phyloP scores from a whole-genome alignment of 2,797 vertebrate genomes.

The Gallinago nigripennis region DNA sequence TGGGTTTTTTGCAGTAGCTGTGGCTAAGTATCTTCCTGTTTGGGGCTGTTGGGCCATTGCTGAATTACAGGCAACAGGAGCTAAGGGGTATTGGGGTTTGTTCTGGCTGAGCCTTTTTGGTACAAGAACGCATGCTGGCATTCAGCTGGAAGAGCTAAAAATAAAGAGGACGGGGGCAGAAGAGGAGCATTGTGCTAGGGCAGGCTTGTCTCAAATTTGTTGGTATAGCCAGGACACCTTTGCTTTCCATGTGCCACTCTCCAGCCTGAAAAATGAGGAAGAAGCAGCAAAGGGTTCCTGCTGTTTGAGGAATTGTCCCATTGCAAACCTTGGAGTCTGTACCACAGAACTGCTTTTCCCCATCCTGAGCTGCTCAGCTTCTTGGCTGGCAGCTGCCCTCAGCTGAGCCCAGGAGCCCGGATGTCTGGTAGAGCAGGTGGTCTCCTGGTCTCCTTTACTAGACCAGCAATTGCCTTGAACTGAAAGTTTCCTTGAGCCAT shows the following conservation, averaged over 20 bases:
- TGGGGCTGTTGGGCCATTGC: not conserved
- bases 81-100: not conserved
- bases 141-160: not conserved
- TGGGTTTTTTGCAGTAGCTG: not conserved
- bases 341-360: not conserved
- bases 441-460: not conserved
- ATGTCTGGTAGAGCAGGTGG: not conserved
- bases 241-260: not conserved
- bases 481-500: not conserved
- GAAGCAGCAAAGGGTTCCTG: not conserved
- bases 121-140: not conserved
- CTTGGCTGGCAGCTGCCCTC: not conserved
- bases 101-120: not conserved
- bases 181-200: not conserved
- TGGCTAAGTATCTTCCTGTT: not conserved
- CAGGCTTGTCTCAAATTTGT: rapidly evolving
- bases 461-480: not conserved
- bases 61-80: not conserved
- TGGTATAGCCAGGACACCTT: not conserved
- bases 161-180: not conserved
- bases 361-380: rapidly evolving
- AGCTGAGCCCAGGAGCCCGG: not conserved
- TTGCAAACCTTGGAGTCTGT: not conserved
- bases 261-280: not conserved
- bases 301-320: not conserved